Conservation (phyloP, 92 coral and sea anemone genomes). For the Montipora capitata region DNA sequence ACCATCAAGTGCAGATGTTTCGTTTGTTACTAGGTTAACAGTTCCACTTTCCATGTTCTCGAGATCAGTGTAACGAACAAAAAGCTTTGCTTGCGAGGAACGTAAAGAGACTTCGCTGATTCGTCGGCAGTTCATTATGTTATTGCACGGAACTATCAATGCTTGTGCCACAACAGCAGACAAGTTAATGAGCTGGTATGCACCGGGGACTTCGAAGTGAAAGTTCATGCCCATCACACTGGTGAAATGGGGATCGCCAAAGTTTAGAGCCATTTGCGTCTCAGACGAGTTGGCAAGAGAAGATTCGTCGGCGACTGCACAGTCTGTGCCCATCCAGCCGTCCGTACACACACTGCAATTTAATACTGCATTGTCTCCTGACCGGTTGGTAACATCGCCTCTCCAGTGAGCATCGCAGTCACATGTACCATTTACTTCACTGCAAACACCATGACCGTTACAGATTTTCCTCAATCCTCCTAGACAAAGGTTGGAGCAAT, state of each 20-base stretch:
- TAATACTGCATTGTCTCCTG: constrained; percentile 27
- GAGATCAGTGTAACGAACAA: constrained; percentile 65
- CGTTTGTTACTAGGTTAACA: constrained; percentile 33
- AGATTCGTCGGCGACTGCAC: constrained; percentile 85
- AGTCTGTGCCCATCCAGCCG: constrained; percentile 94
- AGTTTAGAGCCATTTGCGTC: constrained; percentile 83
- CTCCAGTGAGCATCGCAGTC: constrained; percentile 89
- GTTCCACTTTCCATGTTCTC: constrained; percentile 60
- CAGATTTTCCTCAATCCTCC: constrained; percentile 94
- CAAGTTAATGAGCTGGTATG: constrained; percentile 74
- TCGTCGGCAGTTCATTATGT: constrained; percentile 85
- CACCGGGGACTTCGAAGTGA: constrained; percentile 94
- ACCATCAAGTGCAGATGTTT: constrained; percentile 28
- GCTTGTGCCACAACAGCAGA: constrained; percentile 75
- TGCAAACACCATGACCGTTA: constrained; percentile 91
- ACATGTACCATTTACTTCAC: constrained; percentile 84
- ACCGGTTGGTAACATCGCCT: constrained; percentile 53
- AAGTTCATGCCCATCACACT: constrained; percentile 87
- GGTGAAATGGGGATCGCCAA: constrained; percentile 99
- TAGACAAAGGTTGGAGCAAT: constrained; percentile 86
- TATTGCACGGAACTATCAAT: constrained; percentile 92
- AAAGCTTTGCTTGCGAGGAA: constrained; percentile 65
- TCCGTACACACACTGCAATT: constrained; percentile 87
- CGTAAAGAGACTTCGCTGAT: constrained; percentile 86
- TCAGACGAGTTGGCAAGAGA: constrained; percentile 57